Percentiles rank a stretch among this genome's conserved stretches.
Evolutionary conservation across 2,797 vertebrate species (phyloP).

Genomic region (Psittacula echo): DNA sequence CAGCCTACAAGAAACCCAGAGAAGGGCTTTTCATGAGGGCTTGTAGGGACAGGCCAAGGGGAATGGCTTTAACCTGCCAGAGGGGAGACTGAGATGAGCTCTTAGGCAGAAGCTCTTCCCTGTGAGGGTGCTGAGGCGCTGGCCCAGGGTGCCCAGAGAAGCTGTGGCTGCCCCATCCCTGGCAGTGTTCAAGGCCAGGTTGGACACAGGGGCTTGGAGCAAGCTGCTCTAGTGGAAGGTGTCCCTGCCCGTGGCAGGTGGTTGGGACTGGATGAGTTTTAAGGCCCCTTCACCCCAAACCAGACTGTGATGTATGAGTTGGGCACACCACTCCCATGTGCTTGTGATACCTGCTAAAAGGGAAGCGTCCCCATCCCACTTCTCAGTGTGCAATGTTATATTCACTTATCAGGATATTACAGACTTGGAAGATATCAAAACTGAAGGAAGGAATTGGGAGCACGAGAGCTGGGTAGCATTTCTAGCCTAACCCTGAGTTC

Average conservation of each 20-base stretch:
- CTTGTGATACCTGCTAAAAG: neutral
- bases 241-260: too few species aligned
- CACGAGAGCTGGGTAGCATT: neutral
- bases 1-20: too few species aligned
- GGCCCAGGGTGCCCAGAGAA: too few species aligned
- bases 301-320: neutral
- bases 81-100: neutral
- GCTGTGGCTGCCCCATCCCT: too few species aligned
- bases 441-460: neutral
- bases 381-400: neutral
- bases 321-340: rapidly evolving
- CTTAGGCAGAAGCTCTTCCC: too few species aligned
- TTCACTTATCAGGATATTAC: neutral
- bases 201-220: too few species aligned
- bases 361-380: neutral
- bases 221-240: too few species aligned
- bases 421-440: neutral
- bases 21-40: too few species aligned
- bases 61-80: neutral
- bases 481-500: neutral
- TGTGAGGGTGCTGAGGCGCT: too few species aligned
- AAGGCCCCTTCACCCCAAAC: neutral
- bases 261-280: neutral
- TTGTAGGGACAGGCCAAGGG: neutral
- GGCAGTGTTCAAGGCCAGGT: too few species aligned